Conservation (phyloP, 2,888 invertebrate genomes). For the Spicauda simplicius region DNA sequence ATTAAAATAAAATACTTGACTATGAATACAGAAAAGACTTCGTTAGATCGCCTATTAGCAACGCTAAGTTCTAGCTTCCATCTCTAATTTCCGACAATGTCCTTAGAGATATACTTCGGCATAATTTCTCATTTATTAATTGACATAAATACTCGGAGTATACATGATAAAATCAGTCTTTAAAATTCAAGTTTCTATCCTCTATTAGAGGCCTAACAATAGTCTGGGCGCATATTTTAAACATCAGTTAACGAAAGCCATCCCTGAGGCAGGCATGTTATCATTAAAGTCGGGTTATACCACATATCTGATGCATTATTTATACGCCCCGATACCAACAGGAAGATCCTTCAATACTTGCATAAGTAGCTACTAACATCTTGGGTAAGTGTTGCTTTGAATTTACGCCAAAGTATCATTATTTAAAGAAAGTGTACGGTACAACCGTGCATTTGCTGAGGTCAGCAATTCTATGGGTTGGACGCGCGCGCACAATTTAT, state of each 20-base stretch:
- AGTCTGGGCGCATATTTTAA: conserved; percentile 40
- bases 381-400: too few relatives aligned
- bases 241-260: conserved; percentile 41
- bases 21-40: too few relatives aligned
- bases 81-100: conserved; percentile 7
- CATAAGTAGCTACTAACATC: background rate
- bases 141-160: conserved; percentile 34
- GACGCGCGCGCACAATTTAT: too few relatives aligned
- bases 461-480: too few relatives aligned
- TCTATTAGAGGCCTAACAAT: conserved; percentile 40
- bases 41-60: background rate
- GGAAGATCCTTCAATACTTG: conserved; percentile 21
- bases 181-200: conserved; percentile 32
- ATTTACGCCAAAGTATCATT: too few relatives aligned
- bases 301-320: conserved; percentile 61
- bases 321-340: conserved; percentile 55
- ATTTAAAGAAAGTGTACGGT: too few relatives aligned
- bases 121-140: conserved; percentile 36
- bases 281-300: conserved; percentile 39
- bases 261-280: conserved; percentile 40
- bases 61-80: background rate
- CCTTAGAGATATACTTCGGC: conserved; percentile 1
- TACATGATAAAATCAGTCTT: conserved; percentile 29
- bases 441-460: too few relatives aligned
- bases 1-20: too few relatives aligned